Percentiles rank a stretch among this genome's conserved stretches.
phyloP scores from a whole-genome alignment of 2,888 invertebrate species.

The Himalopsyche tibetana region DNA sequence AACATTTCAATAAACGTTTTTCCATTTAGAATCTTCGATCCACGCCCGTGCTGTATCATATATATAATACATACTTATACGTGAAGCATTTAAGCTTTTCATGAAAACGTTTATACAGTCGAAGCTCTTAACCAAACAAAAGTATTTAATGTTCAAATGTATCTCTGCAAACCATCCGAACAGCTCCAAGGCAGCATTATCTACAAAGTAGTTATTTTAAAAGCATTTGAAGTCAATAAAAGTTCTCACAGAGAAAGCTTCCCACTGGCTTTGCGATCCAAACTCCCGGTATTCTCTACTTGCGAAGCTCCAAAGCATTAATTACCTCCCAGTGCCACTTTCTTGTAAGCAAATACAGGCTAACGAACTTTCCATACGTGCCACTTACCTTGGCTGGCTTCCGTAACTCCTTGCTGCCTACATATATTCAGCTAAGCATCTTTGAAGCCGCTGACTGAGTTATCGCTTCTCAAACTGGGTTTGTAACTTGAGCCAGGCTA shows the following conservation, averaged over 20 bases:
- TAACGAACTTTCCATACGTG: constrained; percentile 43
- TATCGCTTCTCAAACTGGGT: constrained; percentile 35
- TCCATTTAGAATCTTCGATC: neutral
- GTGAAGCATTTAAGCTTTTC: neutral
- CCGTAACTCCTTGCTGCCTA: constrained; percentile 25
- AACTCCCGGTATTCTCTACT: neutral
- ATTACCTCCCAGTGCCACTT: constrained; percentile 18
- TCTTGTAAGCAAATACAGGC: constrained; percentile 38
- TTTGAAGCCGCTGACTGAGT: constrained; percentile 1
- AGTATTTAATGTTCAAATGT: constrained; percentile 24
- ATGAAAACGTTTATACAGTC: neutral
- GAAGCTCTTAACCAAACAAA: constrained; percentile 27
- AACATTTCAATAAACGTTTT: neutral
- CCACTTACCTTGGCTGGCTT: constrained; percentile 36
- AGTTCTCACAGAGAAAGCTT: constrained; percentile 29
- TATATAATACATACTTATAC: neutral
- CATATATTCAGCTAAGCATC: constrained; percentile 1
- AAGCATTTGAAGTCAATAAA: constrained; percentile 43
- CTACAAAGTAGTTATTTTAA: constrained; percentile 38
- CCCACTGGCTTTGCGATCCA: constrained; percentile 29
- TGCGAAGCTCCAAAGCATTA: constrained; percentile 19
- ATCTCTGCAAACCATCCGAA: constrained; percentile 24
- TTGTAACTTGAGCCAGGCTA: neutral
- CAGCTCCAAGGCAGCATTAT: constrained; percentile 31
- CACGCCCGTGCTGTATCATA: neutral